Evolutionary conservation across 2,888 invertebrate genomes (phyloP).

Genomic region (Azorinus chamasolen): DNA sequence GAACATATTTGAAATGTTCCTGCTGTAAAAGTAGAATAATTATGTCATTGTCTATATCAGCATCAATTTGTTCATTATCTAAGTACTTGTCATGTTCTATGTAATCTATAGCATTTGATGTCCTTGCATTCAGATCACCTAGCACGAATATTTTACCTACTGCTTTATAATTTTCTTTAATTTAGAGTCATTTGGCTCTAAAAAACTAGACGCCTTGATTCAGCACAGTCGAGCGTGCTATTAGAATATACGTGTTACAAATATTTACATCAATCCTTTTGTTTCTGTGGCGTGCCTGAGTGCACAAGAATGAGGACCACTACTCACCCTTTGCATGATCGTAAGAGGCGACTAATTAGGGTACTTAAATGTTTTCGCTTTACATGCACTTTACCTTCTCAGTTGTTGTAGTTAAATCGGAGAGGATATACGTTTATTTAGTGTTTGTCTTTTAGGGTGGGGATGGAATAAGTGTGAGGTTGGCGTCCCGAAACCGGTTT

Average conservation of each 20-base stretch:
- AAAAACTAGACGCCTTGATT: constrained; percentile 1
- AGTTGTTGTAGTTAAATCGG: too few species aligned
- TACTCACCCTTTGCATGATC: too few species aligned
- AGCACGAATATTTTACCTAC: too few species aligned
- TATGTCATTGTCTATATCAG: background rate
- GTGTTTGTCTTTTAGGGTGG: too few species aligned
- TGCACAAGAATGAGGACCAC: too few species aligned
- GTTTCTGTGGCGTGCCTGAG: too few species aligned
- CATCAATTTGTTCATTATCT: background rate
- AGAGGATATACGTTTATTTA: too few species aligned
- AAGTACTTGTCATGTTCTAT: background rate
- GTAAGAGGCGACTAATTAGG: too few species aligned
- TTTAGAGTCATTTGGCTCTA: constrained; percentile 2
- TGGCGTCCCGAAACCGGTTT: too few species aligned
- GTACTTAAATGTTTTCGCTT: too few species aligned
- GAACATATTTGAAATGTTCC: background rate
- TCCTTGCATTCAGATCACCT: background rate
- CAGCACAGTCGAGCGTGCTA: background rate
- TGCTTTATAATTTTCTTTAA: background rate
- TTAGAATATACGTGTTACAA: constrained; percentile 3
- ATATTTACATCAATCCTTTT: background rate
- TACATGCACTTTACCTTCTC: too few species aligned
- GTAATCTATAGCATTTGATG: background rate
- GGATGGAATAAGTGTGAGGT: too few species aligned
- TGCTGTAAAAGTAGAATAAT: background rate